Base-by-base conservation (phyloP, 2,888 invertebrate species). In the Pecten maximus region DNA sequence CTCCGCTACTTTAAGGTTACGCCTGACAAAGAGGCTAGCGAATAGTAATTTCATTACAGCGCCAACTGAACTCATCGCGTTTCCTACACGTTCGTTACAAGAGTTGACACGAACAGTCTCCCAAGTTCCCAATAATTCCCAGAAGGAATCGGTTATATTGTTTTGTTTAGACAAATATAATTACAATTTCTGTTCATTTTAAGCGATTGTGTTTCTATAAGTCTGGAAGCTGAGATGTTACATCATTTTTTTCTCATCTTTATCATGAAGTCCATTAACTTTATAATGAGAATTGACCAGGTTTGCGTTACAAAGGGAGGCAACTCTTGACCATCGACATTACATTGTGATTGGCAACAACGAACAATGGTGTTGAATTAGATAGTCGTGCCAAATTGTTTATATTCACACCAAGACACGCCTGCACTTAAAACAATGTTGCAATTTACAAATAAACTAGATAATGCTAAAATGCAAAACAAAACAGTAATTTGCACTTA, bases 151-250 rank as follows among this genome's bases (percentile, higher is more conserved):
- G 28, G 12, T 35, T 74, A 74, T 74, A 74, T 28, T 74, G 19
- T 54, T 10, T 54, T 54, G 50, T 54, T 54, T 74, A 74, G 74
- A 74, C 74, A 74, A 74, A 74, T 12, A 74, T 74, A 35, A 74
- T 28, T 74, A 74, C 74, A 35, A 74, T 74, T 35, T 35, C 12
- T 74, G 35, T 74, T 74, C 74, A 28, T 74, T 74, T 74, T 74
- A 74, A 35, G 74, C 74, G 74, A 74, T 74, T 28, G 1, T 35
- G 74, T 74, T 74, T 28, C 74, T n/a, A 23, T 74, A 4, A 74
- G 35, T 3, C 74, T 6, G 12, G 2, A 10, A 35, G 12, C 12
- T 10, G 74, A 12, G 35, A 54, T 54, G 50, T 54, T 54, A 10
- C 35, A 74, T 74, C 23, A 74, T 74, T 28, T 74, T 60, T 8